Evolutionary conservation across 2,888 invertebrate species (phyloP), one percentile per base, ranked within the genome.

Genomic region (Hirtodrosophila cameraria): DNA sequence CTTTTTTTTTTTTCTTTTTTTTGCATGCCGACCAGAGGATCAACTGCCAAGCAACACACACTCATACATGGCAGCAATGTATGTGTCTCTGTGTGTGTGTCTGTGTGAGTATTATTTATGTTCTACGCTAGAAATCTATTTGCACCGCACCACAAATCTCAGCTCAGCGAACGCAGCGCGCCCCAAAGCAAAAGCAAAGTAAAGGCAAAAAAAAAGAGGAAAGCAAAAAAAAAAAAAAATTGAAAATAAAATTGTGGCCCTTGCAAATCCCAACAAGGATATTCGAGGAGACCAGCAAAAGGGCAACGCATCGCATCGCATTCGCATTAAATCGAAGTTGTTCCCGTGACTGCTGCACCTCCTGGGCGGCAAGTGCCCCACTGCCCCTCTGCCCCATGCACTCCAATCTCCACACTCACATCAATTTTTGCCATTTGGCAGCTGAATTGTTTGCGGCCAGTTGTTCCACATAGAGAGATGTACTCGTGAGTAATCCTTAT

Each of bases 111-210:
- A 88, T 88, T 88, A 89, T 89, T 89, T 89, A 89, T 89, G 87
- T 84, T 81, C 86, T 87, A 71, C 79, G 81, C 84, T 86, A 81
- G 88, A 86, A 89, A 89, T 89, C 88, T 89, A 89, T 89, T 89
- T 89, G 88, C 87, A 85, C 87, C 77, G 69, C 80, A 88, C 89
- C 89, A 88, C 89, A 89, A 89, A 89, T 89, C 89, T 88, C 86
- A 80, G 87, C 88, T 88, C 70, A 76, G 75, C 79, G 76, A 71
- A 61, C 50, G 63, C 74, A 80, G 59, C 61, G 63, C 52, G 49
- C 46, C 61, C 62, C 54, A 66, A 28, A 38, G 48, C 45, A 68
- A 60, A n/a, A 60, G 53, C 61, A 45, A 46, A 62, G 36, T 36
- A 46, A 64, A 54, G 38, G n/a, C 27, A 38, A 36, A 13, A 6